phyloP scores from a whole-genome alignment of 2,888 invertebrate species.

The Cataglyphis albicans region DNA sequence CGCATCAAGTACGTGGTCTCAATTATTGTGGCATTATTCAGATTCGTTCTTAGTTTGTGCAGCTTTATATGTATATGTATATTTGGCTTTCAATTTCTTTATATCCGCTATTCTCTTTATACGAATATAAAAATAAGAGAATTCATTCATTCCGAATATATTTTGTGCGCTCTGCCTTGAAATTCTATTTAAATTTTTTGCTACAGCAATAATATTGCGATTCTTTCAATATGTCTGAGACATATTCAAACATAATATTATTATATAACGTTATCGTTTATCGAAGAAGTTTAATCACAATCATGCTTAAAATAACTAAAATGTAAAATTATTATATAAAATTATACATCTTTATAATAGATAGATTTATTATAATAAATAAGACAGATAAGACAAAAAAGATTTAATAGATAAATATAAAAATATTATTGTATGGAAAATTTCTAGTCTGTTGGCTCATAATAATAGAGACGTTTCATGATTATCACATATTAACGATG shows the following conservation, averaged over 20 bases:
- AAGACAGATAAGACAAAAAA: neutral
- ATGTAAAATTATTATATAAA: neutral
- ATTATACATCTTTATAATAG: neutral
- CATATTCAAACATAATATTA: neutral
- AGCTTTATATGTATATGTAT: conserved; percentile 3
- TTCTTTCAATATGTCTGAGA: neutral
- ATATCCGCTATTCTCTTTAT: conserved; percentile 28
- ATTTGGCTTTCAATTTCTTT: conserved; percentile 27
- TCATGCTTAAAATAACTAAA: neutral
- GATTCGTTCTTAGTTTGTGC: conserved; percentile 63
- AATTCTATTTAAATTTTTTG: conserved; percentile 37
- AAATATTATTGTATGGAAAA: neutral
- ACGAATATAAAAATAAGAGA: conserved; percentile 27
- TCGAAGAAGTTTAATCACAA: neutral
- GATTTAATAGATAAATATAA: neutral
- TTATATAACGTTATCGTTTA: neutral
- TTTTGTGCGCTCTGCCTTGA: conserved; percentile 14
- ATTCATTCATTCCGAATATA: conserved; percentile 32
- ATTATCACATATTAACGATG: neutral
- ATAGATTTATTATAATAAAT: neutral
- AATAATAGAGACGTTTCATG: neutral
- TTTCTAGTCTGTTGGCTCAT: neutral
- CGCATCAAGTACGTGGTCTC: conserved; percentile 57
- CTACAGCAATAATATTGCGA: neutral
- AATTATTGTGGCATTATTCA: conserved; percentile 67